A percentile compares a stretch with the other conserved stretches of the same genome.
phyloP scores from a whole-genome alignment of 2,888 invertebrate species.

The Ophion obscuratus region DNA sequence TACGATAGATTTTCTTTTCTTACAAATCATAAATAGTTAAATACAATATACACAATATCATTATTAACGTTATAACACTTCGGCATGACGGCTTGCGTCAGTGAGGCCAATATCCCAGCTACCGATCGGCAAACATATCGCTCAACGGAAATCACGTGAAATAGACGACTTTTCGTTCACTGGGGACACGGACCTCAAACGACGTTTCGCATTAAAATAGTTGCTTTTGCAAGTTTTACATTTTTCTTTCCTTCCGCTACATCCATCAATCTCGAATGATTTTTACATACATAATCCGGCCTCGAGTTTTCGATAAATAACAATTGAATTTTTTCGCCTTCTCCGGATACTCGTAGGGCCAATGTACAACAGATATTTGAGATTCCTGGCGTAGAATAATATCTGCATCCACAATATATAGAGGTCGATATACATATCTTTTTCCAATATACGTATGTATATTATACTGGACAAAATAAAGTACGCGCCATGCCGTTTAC shows the following conservation, averaged over 20 bases:
- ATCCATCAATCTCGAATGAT: slow-evolving; percentile 67
- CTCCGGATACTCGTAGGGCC: slow-evolving; percentile 70
- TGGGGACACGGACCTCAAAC: slow-evolving; percentile 35
- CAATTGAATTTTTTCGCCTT: slow-evolving; percentile 44
- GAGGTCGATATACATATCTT: slow-evolving; percentile 70
- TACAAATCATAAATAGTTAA: slow-evolving; percentile 65
- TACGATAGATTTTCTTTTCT: slow-evolving; percentile 48
- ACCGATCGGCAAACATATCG: no score
- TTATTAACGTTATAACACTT: slow-evolving; percentile 68
- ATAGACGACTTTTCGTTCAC: slow-evolving; percentile 9
- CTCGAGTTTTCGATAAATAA: slow-evolving; percentile 66
- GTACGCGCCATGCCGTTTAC: not conserved
- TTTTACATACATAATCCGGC: slow-evolving; percentile 73
- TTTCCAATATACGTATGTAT: slow-evolving; percentile 68
- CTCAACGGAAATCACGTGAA: no score
- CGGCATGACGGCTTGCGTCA: slow-evolving; percentile 72
- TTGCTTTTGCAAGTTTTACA: slow-evolving; percentile 44
- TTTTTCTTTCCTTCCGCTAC: slow-evolving; percentile 57
- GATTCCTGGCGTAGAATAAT: slow-evolving; percentile 78
- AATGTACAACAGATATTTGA: slow-evolving; percentile 79
- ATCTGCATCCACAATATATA: slow-evolving; percentile 71
- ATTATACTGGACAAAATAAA: no score
- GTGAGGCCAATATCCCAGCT: slow-evolving; percentile 47
- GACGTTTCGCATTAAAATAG: slow-evolving; percentile 39
- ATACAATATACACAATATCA: slow-evolving; percentile 64